Base-by-base conservation (phyloP, 1,140 invertebrate species). In the Nasonia vitripennis region DNA sequence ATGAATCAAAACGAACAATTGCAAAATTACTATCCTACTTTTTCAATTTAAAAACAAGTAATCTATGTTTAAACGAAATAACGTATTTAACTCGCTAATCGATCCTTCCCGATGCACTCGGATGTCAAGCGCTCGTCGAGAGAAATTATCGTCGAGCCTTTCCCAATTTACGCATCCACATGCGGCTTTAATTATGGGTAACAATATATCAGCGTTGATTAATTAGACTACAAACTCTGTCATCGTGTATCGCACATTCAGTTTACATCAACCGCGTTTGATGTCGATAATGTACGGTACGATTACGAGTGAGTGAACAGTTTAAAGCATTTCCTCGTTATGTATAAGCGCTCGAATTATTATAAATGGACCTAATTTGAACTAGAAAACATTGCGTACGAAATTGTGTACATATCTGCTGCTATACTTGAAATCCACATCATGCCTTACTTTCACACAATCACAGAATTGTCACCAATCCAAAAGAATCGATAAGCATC, bases 231-330 rank as follows among this genome's bases (percentile, higher is more conserved):
- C 71, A 85, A 81, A 85, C 27, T 80, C 51, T 62, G 75, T 78
- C 75, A 68, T 78, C 41, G 78, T 34, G 2, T 62, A 48, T 37
- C 48, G 48, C 34, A 48, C 12, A 83, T 48, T 83, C 70, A 77
- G 77, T 86, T 80, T 83, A 75, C 45, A 86, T 41, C 10, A 55
- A 0, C 34, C 41, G 23, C 67, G 11, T 87, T 68, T 27, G 68
- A n/a, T 17, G 14, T 11, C 17, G 23, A 86, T 74, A 81, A 88
- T 87, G 83, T 84, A 87, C 86, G 79, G 81, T 20, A n/a, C 55
- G 51, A 73, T 37, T 37, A 31, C 70, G 27, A 12, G 70, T 73
- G 27, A 73, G 27, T 73, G 17, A 34, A 12, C 70, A 34, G 74
- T 37, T 17, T n/a, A 20, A 84, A 78, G 62, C 27, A 67, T 71